A percentile compares a stretch with the other conserved stretches of the same genome.
These are phyloP conservation scores for Anas platyrhynchos DNA, from an alignment of 2,113 vertebrate genomes.

Conservation along the genomic window DNA sequence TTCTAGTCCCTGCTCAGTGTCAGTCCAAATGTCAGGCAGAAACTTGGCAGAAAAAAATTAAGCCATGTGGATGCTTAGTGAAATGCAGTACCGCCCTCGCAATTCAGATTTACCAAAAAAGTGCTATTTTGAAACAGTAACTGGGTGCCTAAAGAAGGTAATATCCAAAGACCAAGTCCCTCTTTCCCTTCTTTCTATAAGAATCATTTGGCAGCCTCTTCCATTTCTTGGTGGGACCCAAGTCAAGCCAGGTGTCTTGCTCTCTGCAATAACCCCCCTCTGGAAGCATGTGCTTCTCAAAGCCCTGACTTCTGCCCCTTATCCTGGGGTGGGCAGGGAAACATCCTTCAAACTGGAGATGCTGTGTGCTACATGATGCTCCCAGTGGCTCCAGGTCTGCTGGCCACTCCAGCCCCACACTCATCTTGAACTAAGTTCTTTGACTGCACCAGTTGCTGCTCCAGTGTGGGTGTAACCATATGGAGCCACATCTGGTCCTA, in stretches of 20 bases:
- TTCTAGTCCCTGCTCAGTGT: not conserved
- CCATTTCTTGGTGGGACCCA: not conserved
- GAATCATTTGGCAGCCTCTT: not conserved
- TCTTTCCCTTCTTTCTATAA: not conserved
- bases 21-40: not conserved
- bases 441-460: too few relatives aligned
- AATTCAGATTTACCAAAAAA: not conserved
- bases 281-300: not conserved
- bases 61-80: not conserved
- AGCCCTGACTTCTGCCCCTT: not conserved
- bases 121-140: not conserved
- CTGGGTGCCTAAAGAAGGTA: not conserved
- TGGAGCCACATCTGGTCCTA: too few relatives aligned
- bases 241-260: not conserved
- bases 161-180: not conserved
- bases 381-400: not conserved
- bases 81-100: not conserved
- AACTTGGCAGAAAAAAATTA: not conserved
- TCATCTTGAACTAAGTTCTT: too few relatives aligned
- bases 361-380: not conserved
- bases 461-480: too few relatives aligned
- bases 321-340: not conserved
- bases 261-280: not conserved
- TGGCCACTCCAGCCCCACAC: too few relatives aligned
- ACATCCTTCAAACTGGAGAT: not conserved